Percentiles rank a stretch among this genome's conserved stretches.
Evolutionary conservation across 2,888 invertebrate genomes (phyloP).

Genomic region (Ochropacha duplaris): DNA sequence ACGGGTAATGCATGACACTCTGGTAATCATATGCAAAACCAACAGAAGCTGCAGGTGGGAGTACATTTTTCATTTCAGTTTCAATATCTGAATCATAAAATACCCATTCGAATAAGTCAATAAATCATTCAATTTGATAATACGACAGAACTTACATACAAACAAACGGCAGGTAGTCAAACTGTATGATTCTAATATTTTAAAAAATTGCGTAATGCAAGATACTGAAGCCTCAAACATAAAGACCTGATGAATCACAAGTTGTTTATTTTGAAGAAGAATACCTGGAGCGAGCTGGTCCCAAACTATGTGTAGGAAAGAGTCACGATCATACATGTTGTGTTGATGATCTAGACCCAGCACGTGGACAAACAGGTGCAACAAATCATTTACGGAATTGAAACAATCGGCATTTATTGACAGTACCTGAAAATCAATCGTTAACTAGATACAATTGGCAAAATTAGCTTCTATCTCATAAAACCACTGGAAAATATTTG

Average conservation of each 20-base stretch:
- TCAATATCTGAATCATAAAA: conserved; percentile 49
- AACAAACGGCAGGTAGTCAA: no score
- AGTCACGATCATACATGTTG: conserved; percentile 70
- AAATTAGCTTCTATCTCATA: no score
- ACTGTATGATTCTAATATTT: no score
- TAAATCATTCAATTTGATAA: neutral
- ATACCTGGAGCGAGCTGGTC: conserved; percentile 60
- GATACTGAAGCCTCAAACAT: no score
- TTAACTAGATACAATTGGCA: neutral
- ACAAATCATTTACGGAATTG: conserved; percentile 69
- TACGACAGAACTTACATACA: no score
- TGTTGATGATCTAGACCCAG: conserved; percentile 75
- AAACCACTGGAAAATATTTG: neutral
- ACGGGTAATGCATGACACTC: conserved; percentile 77
- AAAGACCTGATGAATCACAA: neutral
- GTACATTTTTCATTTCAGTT: conserved; percentile 50
- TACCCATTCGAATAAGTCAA: no score
- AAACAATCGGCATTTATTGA: conserved; percentile 65
- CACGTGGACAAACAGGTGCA: conserved; percentile 69
- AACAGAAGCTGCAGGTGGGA: conserved; percentile 62
- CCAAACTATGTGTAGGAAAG: conserved; percentile 64
- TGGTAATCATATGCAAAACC: conserved; percentile 73
- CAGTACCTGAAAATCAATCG: conserved; percentile 40
- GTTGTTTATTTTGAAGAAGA: neutral
- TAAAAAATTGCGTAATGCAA: no score